These are phyloP conservation scores for Torymus tubicola DNA, from an alignment of 2,888 invertebrate genomes.

Conservation along the genomic window DNA sequence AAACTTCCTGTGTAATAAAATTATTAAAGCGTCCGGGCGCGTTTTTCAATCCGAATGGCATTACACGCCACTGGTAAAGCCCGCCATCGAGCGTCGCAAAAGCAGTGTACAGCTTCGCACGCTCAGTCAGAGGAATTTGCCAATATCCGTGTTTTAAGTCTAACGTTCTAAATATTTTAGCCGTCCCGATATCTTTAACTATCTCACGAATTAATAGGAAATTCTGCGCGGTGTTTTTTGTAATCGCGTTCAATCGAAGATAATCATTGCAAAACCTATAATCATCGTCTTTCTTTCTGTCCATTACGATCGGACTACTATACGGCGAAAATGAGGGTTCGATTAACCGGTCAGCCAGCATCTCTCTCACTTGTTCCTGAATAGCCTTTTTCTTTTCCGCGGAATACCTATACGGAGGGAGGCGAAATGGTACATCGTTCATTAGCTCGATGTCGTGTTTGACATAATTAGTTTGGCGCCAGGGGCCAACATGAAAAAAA, in stretches of 20 bases:
- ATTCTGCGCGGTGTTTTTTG: not conserved
- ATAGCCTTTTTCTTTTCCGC: too few species aligned
- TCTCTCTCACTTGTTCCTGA: too few species aligned
- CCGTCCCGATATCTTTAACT: not conserved
- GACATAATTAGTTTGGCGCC: too few species aligned
- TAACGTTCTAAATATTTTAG: not conserved
- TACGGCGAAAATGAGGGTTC: too few species aligned
- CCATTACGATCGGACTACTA: too few species aligned
- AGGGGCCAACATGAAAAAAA: too few species aligned
- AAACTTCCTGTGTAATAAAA: not conserved
- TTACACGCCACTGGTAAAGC: not conserved
- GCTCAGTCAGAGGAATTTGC: not conserved
- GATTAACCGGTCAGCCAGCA: too few species aligned
- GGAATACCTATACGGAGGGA: too few species aligned
- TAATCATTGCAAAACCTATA: not conserved
- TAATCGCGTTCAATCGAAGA: not conserved
- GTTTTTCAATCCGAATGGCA: not conserved
- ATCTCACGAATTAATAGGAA: not conserved
- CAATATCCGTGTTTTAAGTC: slow-evolving; percentile 17
- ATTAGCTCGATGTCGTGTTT: too few species aligned
- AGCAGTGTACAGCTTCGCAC: not conserved
- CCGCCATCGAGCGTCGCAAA: not conserved
- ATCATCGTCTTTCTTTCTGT: too few species aligned
- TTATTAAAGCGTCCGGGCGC: not conserved
- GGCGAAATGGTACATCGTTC: too few species aligned